Evolutionary conservation across 1,140 invertebrate species (phyloP), one percentile per base, ranked within the genome.

Genomic region (Leptinotarsa lineolata): DNA sequence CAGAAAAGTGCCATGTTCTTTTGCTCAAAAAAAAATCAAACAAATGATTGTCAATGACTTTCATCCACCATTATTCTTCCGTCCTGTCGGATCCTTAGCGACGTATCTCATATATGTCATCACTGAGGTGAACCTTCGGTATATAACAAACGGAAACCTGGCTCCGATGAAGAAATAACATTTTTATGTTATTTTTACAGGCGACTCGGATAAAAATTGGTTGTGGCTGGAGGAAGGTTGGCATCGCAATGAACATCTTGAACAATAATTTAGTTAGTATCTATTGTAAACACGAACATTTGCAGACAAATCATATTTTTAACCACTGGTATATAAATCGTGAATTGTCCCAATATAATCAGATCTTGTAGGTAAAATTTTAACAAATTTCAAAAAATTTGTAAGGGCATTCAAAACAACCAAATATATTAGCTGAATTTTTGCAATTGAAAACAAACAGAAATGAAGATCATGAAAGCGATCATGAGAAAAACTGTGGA

Each of bases 121-220:
- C 76, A 68, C 76, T 76, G 77, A 75, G 77, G 78, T 80, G 73
- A 77, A 75, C 72, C 75, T 74, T 70, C 73, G 75, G 72, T 72
- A 75, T 73, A 68, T 67, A 70, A 74, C 78, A 76, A 77, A 80
- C 78, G 80, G 77, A 48, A 44, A 48, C 48, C 81, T 79, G 81
- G 79, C 79, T 80, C 79, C 81, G 76, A 81, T 81, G 79, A 80
- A 81, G 80, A 81, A 81, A 81, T 81, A 81, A 80, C 79, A 77
- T 81, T 81, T 81, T 81, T 64, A 64, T 64, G 61, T 64, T 80
- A 76, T 79, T 81, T 81, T 81, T 81, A 80, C 80, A 77, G 76
- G 76, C 76, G 75, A 75, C 70, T 67, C 68, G 73, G 48, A 54
- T 54, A 15, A 54, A 54, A 54, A 54, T 54, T 18, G 15, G 48